phyloP scores from a whole-genome alignment of 2,888 invertebrate genomes.

The Synergus itoensis region DNA sequence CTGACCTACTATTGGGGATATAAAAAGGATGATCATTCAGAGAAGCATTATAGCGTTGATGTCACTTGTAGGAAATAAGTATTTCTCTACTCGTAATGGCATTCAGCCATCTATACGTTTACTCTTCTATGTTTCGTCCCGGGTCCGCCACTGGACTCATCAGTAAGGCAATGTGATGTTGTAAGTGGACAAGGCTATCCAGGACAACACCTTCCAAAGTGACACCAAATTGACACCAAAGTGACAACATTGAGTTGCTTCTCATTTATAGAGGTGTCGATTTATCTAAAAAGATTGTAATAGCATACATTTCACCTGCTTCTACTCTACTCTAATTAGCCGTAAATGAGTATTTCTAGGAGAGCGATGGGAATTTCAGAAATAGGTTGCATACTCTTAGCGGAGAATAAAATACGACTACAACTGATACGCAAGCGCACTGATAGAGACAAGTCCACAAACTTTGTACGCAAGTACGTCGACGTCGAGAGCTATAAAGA shows the following conservation, averaged over 20 bases:
- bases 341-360: constrained; percentile 12
- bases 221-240: neutral
- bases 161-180: too few relatives aligned
- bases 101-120: too few relatives aligned
- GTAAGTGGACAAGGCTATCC: too few relatives aligned
- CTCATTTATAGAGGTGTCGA: neutral
- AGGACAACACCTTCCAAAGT: too few relatives aligned
- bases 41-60: too few relatives aligned
- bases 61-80: too few relatives aligned
- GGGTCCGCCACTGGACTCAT: too few relatives aligned
- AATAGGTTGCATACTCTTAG: neutral
- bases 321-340: neutral
- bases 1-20: too few relatives aligned
- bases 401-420: neutral
- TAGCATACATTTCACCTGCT: neutral
- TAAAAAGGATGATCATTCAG: too few relatives aligned
- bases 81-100: too few relatives aligned
- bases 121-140: too few relatives aligned
- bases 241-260: neutral
- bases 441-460: constrained; percentile 11
- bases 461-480: constrained; percentile 42
- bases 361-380: neutral
- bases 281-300: neutral
- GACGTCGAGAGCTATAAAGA: constrained; percentile 36
- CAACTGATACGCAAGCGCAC: constrained; percentile 43